Base-by-base conservation (phyloP, 2,797 vertebrate genomes). In the Chiropotes sagulatus region DNA sequence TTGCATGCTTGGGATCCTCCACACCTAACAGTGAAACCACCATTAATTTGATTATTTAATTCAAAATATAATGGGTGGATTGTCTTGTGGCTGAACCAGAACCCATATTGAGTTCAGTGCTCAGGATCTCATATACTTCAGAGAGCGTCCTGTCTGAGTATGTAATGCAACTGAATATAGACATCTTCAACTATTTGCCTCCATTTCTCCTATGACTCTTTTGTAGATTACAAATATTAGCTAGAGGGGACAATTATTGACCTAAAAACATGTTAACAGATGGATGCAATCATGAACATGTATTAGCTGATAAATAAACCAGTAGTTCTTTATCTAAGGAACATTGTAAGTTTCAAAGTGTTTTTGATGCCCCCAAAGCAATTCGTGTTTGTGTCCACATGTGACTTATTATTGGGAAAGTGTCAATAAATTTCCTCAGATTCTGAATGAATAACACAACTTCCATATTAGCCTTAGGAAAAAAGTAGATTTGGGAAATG, bases 401-500 rank as follows among this genome's bases (percentile, higher is more conserved):
- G 3, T 28, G n/a, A 80, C 57, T 72, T 87, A 67, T 44, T 36
- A 8, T 58, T 58, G 44, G 17, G 8, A 54, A 84, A 64, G 10
- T 44, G 2, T 75, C 15, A 48, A 22, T 52, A 33, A 1, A 6
- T 90, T 80, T 90, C 14, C 33, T 58, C 54, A 17, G 19, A 7
- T 76, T 96, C 41, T 41, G 14, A 57, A 88, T 39, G 28, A 64
- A 52, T 81, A 84, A 50, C 4, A 64, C 2, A 26, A 52, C 72
- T 89, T 58, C 24, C 5, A 30, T 19, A 30, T 54, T 76, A 75
- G 6, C 1, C 17, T 88, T 83, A n/a, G 41, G 30, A 76, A 91
- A 90, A 76, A 4, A 39, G 61, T 75, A 9, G 4, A 52, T 87
- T 89, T 94, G 54, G 39, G 96, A 94, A 92, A 67, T n/a, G 0